A percentile compares a stretch with the other conserved stretches of the same genome.
Conservation (phyloP, 2,113 vertebrate genomes). For the Thamnophis sirtalis region DNA sequence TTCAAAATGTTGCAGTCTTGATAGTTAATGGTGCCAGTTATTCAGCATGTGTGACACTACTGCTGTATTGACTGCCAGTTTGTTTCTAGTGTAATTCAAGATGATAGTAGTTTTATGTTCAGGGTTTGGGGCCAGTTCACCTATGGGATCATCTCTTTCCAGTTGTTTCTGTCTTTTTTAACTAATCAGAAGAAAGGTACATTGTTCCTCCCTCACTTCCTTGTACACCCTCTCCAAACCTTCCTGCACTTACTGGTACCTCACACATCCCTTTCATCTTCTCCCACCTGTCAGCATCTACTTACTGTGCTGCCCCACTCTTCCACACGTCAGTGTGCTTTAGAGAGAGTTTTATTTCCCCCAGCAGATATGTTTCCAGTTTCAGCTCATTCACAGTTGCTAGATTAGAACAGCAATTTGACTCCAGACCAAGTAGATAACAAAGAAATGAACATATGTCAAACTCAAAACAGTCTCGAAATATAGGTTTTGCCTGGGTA, state of each 20-base stretch:
- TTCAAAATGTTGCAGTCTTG: neutral
- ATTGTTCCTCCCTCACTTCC: neutral
- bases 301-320: neutral
- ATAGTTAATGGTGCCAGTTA: neutral
- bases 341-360: too few relatives aligned
- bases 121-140: neutral
- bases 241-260: neutral
- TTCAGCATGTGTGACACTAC: neutral
- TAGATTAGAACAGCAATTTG: too few relatives aligned
- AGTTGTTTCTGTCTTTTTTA: neutral
- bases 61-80: neutral
- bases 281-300: neutral
- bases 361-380: too few relatives aligned
- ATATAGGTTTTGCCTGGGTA: too few relatives aligned
- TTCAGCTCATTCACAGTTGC: too few relatives aligned
- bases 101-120: neutral
- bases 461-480: too few relatives aligned
- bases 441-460: too few relatives aligned
- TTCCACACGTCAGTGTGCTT: too few relatives aligned
- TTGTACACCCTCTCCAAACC: neutral
- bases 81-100: neutral
- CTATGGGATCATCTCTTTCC: neutral
- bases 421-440: too few relatives aligned
- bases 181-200: neutral
- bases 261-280: neutral